A percentile compares a stretch with the other conserved stretches of the same genome.
Evolutionary conservation across 2,888 invertebrate genomes (phyloP).

Genomic region (Campaea margaritaria): DNA sequence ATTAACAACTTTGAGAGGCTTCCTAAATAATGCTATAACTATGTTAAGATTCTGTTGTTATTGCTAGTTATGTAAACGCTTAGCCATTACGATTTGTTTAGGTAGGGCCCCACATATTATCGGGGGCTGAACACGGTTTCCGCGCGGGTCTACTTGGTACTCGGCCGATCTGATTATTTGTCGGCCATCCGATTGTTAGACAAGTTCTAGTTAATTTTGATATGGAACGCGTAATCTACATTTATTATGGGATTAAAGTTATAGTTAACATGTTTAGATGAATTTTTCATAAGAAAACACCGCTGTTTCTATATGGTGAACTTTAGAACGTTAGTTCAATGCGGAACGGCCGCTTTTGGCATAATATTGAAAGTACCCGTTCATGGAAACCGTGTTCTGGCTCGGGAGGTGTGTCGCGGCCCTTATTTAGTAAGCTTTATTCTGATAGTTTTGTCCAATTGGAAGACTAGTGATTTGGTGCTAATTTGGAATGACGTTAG

Average conservation of each 20-base stretch:
- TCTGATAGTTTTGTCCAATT: conserved; percentile 77
- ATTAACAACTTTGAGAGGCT: conserved; percentile 78
- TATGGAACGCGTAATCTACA: no score
- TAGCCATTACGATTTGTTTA: conserved; percentile 82
- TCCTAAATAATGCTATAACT: conserved; percentile 76
- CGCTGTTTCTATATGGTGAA: not conserved
- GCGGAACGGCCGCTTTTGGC: not conserved
- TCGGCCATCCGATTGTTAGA: not conserved
- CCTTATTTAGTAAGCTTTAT: conserved; percentile 71
- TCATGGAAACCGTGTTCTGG: conserved; percentile 4
- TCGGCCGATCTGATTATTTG: not conserved
- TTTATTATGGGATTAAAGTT: no score
- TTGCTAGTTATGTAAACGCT: conserved; percentile 81
- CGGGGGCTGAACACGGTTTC: conserved; percentile 2
- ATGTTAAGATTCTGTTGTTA: conserved; percentile 84
- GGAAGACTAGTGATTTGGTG: conserved; percentile 85
- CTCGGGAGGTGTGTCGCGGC: not conserved
- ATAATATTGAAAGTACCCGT: not conserved
- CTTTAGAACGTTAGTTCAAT: not conserved
- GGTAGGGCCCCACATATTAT: conserved; percentile 43
- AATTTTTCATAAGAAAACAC: not conserved
- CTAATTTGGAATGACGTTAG: conserved; percentile 80
- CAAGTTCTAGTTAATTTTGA: no score
- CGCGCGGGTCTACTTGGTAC: not conserved
- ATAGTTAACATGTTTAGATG: not conserved